phyloP scores from a whole-genome alignment of 2,797 vertebrate genomes.

The Spheniscus humboldti region DNA sequence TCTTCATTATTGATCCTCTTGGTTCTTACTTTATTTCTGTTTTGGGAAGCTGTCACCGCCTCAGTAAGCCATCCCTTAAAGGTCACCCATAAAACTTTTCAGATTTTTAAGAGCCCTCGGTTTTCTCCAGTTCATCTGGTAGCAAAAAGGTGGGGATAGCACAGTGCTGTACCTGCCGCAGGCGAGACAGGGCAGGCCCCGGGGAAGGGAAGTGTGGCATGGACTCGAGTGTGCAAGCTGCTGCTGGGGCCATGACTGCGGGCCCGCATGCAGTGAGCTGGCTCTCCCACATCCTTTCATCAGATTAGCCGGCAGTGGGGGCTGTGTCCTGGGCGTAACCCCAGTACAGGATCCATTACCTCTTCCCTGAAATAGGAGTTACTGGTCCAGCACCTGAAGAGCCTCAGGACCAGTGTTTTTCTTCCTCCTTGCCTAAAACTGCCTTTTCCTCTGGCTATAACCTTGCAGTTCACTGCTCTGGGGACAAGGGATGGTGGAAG shows the following conservation, averaged over 20 bases:
- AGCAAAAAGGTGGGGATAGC: background rate
- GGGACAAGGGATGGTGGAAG: background rate
- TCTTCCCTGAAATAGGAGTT: background rate
- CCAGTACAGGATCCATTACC: background rate
- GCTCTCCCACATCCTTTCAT: accelerated
- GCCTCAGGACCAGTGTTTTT: background rate
- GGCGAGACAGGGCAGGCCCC: background rate
- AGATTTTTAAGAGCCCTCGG: background rate
- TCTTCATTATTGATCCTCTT: background rate
- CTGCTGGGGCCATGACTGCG: background rate
- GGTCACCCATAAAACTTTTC: background rate
- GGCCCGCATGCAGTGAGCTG: accelerated
- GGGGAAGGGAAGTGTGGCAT: background rate
- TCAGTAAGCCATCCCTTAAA: background rate
- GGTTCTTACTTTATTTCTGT: background rate
- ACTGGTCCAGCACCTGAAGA: background rate
- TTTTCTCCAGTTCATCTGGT: background rate
- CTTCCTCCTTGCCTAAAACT: background rate
- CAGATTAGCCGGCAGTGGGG: background rate
- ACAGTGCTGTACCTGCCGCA: background rate
- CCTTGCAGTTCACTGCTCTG: background rate
- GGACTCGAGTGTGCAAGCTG: accelerated
- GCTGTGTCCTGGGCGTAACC: background rate
- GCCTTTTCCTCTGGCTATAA: background rate
- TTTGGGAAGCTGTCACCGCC: background rate